Base-by-base conservation (phyloP, 2,797 vertebrate species). In the Muraenolepis orangiensis region DNA sequence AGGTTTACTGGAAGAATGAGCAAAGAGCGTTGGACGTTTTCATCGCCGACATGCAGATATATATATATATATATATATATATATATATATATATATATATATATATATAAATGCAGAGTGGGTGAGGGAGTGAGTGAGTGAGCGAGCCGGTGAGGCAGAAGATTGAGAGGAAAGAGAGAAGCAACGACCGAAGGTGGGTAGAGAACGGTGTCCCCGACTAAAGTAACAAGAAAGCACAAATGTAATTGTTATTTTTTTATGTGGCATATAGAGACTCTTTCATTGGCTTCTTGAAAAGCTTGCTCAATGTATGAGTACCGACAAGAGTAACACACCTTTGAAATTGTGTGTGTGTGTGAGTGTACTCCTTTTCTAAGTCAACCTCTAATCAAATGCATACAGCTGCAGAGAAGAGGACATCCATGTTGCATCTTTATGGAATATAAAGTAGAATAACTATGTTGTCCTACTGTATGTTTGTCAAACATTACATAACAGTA, bases 1-100 rank as follows among this genome's bases (percentile, higher is more conserved):
- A 82, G 69, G 78, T 73, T 70, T 30, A 79, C 71, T 79, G 66
- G 23, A 18, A 83, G 68, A 29, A 14, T 72, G 42, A 72, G 51
- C 51, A 57, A 57, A 57, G n/a, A 57, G 46, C 46, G 51, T 6
- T 6, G 23, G 18, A 4, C 18, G 20, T 51, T 51, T 57, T 23
- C 51, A 57, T 57, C n/a, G 51, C 20, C 20, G 51, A 57, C 51
- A 57, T 57, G 51, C 69, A 57, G 51, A 23, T 57, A 57, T 57
- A 57, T n/a, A n/a, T n/a, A n/a, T n/a, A n/a, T n/a, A n/a, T n/a
- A n/a, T n/a, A n/a, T n/a, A n/a, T n/a, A n/a, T n/a, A n/a, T n/a
- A n/a, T n/a, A n/a, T n/a, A n/a, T n/a, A n/a, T n/a, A n/a, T n/a
- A n/a, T n/a, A n/a, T n/a, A n/a, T n/a, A n/a, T n/a, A n/a, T n/a